These are phyloP conservation scores for Apodemia zela DNA, from an alignment of 2,888 invertebrate genomes.

Conservation along the genomic window DNA sequence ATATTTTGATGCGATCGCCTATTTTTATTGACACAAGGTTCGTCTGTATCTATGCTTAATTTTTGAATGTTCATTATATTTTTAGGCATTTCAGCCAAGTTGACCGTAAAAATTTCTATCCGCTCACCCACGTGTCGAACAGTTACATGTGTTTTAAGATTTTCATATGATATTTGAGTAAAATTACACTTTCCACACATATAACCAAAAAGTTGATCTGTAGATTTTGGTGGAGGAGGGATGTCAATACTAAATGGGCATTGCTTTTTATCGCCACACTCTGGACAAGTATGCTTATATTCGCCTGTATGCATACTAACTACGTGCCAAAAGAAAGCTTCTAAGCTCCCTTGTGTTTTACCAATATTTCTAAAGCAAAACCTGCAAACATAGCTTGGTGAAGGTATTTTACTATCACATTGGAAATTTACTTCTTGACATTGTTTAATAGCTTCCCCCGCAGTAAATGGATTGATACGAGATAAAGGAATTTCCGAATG, in stretches of 20 bases:
- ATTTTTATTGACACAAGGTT: slow-evolving; percentile 45
- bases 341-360: slow-evolving; percentile 46
- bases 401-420: slow-evolving; percentile 50
- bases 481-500: slow-evolving; percentile 84
- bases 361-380: slow-evolving; percentile 64
- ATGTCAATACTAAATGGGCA: slow-evolving; percentile 59
- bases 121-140: slow-evolving; percentile 73
- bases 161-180: slow-evolving; percentile 82
- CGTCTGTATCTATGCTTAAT: slow-evolving; percentile 27
- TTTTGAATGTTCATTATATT: slow-evolving; percentile 25
- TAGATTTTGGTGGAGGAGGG: slow-evolving; percentile 60
- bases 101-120: slow-evolving; percentile 66
- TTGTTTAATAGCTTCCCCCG: slow-evolving; percentile 77
- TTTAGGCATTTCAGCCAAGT: slow-evolving; percentile 53
- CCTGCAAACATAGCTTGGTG: slow-evolving; percentile 58
- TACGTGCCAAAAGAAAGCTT: slow-evolving; percentile 86
- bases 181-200: slow-evolving; percentile 87
- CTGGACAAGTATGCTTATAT: slow-evolving; percentile 83
- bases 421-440: slow-evolving; percentile 64
- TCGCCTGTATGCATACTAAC: slow-evolving; percentile 88
- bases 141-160: slow-evolving; percentile 83
- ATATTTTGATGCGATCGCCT: slow-evolving; percentile 43
- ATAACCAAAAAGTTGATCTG: slow-evolving; percentile 76
- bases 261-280: slow-evolving; percentile 68
- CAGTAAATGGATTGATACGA: slow-evolving; percentile 73